These are phyloP conservation scores for Stichodactyla mertensii DNA, from an alignment of 64 coral and sea anemone species.

Conservation along the genomic window DNA sequence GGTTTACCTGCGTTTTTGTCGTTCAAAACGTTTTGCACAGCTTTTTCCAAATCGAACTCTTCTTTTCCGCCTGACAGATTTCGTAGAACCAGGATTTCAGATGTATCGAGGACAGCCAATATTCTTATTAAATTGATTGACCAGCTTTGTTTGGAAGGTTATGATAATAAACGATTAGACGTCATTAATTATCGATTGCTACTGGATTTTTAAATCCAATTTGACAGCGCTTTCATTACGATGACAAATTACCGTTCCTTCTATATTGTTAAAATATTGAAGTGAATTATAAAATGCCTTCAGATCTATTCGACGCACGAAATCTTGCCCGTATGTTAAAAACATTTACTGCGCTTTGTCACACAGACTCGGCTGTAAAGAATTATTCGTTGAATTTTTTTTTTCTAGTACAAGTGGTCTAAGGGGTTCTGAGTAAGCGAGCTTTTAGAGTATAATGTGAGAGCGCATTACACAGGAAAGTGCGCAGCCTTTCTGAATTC, in stretches of 20 bases:
- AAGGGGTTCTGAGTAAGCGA: too few relatives aligned
- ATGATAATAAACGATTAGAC: not conserved
- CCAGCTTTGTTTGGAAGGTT: not conserved
- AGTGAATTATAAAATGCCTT: not conserved
- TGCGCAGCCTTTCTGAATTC: too few relatives aligned
- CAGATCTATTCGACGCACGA: not conserved
- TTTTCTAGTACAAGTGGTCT: too few relatives aligned
- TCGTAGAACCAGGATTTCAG: not conserved
- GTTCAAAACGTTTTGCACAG: not conserved
- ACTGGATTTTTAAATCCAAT: not conserved
- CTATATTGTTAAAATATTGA: not conserved
- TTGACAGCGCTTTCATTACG: not conserved
- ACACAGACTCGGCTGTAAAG: too few relatives aligned
- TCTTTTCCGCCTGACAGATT: not conserved
- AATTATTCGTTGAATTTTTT: too few relatives aligned
- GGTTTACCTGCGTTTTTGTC: not conserved
- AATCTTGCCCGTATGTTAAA: not conserved
- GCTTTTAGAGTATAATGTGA: too few relatives aligned
- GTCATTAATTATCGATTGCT: not conserved
- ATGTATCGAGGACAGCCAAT: not conserved
- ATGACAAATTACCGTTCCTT: not conserved
- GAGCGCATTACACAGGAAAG: too few relatives aligned
- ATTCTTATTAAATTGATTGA: not conserved
- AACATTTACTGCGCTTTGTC: not conserved
- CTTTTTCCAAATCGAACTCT: not conserved